Evolutionary conservation across 2,113 vertebrate species (phyloP).

Genomic region (Odocoileus hemionus): DNA sequence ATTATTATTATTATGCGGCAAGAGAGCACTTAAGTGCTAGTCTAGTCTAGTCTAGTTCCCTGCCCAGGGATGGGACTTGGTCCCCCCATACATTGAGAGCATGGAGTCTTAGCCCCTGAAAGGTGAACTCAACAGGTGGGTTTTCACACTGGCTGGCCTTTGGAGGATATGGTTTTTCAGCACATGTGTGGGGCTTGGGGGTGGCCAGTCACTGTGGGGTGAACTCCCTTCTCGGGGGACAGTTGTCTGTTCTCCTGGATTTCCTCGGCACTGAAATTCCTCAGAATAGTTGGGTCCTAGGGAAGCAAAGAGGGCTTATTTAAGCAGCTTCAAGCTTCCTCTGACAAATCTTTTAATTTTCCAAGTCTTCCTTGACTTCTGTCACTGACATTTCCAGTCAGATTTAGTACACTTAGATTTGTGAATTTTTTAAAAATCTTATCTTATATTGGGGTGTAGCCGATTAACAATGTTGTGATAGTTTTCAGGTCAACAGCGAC

Average conservation of each 20-base stretch:
- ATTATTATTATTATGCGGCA: not conserved
- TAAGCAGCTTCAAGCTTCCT: not conserved
- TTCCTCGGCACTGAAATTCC: not conserved
- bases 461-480: not conserved
- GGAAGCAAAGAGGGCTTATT: not conserved
- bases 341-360: not conserved
- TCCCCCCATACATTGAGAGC: not conserved
- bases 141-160: not conserved
- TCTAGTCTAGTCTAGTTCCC: not conserved
- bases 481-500: not conserved
- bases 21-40: not conserved
- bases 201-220: not conserved
- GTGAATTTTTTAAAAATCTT: not conserved
- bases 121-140: rapidly evolving
- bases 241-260: not conserved
- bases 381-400: too few species aligned
- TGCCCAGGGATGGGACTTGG: not conserved
- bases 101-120: not conserved
- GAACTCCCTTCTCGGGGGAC: not conserved
- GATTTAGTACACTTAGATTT: not conserved
- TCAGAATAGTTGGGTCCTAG: too few species aligned
- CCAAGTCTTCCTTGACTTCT: not conserved
- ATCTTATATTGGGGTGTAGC: not conserved
- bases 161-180: not conserved
- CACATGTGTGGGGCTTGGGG: rapidly evolving